Base-by-base conservation (phyloP, 2,888 invertebrate genomes). In the Osmoderma eremita region DNA sequence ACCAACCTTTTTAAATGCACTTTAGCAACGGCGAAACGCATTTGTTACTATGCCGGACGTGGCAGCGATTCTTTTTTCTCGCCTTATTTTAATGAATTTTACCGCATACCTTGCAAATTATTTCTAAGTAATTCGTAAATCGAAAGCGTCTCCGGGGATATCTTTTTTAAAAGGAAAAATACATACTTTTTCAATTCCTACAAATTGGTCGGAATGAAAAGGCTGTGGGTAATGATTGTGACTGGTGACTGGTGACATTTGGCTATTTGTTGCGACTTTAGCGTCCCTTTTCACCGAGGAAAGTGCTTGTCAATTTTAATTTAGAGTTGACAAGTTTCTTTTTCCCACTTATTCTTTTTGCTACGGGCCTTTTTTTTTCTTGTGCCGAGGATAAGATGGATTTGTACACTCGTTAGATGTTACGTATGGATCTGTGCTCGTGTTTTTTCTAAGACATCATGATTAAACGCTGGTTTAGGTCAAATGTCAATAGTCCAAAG, bases 131-230 rank as follows among this genome's bases (percentile, higher is more conserved):
- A 39, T 30, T 10, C 1, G 30, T 10, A 30, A 30, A 5, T 38
- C 63, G 56, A 42, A 45, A 20, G 61, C 48, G 66, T 42, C 56
- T 68, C 69, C 69, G 39, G 22, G 69, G 54, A 69, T 30, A 61
- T 65, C 68, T 69, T 72, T 73, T 70, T 71, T 8, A 10, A 30
- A 30, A 30, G 10, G 10, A 30, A 72, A 72, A 72, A 71, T 72
- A 73, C 72, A 74, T 68, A 72, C 74, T 72, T 74, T 74, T 72
- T 74, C 74, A 74, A 74, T 74, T 72, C 72, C 69, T 65, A 72
- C 71, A 72, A 72, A 73, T 71, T 72, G 71, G 54, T 64, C 54
- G 67, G 67, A 68, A 70, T 67, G 68, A 72, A 70, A 70, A 68
- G 70, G 65, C 70, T 71, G 45, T 30, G 45, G 70, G n/a, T n/a